These are phyloP conservation scores for Ciconia nigra DNA, from an alignment of 2,797 vertebrate species.

Conservation along the genomic window DNA sequence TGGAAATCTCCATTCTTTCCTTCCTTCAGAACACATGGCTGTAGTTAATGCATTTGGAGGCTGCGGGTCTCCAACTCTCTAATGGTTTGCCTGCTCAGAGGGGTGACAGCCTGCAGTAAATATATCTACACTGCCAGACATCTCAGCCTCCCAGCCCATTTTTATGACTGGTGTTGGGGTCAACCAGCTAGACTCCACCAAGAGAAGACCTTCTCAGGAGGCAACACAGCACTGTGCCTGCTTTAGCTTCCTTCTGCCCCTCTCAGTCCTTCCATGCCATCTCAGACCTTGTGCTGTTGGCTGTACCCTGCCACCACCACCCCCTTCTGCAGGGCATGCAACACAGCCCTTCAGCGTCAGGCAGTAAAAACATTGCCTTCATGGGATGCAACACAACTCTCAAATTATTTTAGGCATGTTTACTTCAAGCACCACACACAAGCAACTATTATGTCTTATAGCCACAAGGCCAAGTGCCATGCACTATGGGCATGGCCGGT, in stretches of 20 bases:
- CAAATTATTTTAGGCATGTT: background rate
- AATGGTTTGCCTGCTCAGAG: background rate
- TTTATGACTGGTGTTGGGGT: background rate
- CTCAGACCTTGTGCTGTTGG: background rate
- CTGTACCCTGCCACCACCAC: background rate
- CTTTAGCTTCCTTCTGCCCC: background rate
- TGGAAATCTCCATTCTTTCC: background rate
- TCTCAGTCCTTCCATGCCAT: background rate
- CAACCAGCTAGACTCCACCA: background rate
- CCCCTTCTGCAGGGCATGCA: background rate
- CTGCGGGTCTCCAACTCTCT: background rate
- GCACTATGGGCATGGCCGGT: background rate
- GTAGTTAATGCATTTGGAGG: background rate
- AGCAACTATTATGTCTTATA: background rate
- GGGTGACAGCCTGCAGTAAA: background rate
- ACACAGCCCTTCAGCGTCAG: background rate
- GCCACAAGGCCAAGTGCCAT: background rate
- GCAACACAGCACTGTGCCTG: background rate
- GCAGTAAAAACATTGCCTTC: background rate
- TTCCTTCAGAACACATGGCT: background rate
- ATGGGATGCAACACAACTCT: background rate
- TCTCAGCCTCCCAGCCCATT: background rate
- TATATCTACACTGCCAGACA: background rate
- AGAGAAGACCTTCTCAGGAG: background rate
- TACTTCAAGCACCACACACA: background rate